Evolutionary conservation across 2,888 invertebrate species (phyloP), one percentile per base, ranked within the genome.

Genomic region (Spicauda simplicius): DNA sequence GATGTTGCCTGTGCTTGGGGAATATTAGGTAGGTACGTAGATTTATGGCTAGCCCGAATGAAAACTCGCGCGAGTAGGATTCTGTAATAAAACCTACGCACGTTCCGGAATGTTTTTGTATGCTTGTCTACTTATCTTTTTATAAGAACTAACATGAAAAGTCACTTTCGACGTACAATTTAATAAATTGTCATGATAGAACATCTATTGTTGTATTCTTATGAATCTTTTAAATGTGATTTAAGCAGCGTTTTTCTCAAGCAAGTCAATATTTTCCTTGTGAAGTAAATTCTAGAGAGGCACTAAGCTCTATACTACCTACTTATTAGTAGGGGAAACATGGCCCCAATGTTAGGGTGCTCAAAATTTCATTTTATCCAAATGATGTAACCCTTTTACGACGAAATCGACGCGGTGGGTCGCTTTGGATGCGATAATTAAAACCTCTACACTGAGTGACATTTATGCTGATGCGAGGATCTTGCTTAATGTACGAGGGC

Each of bases 401-500:
- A 77, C 79, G 72, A 71, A 72, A 76, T 77, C 74, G 70, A 76
- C 73, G 87, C 80, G 90, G 89, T 88, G 84, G 89, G 89, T 88
- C 88, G 77, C 74, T 70, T 68, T 66, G 75, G 70, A 73, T 70
- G 72, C 73, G 78, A 85, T 91, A 91, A 91, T 91, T 91, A 91
- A 91, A 91, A 86, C 81, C 85, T 89, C 84, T 78, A 74, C 78
- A 76, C 74, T 76, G 76, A 80, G 86, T 90, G 91, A 90, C 91
- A 90, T 91, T 91, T 85, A 91, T 85, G 86, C 85, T 89, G 88
- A 90, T 90, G 86, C 80, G 80, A 80, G 83, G 82, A 84, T 81
- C 78, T 80, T 70, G 76, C 79, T 85, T 88, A 90, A 90, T 87
- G 85, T 84, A 79, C 73, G 74, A 76, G 79, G 81, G 86, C 87